Percentiles rank a stretch among this genome's conserved stretches.
phyloP scores from a whole-genome alignment of 2,797 vertebrate species.

The Naso thynnoides region DNA sequence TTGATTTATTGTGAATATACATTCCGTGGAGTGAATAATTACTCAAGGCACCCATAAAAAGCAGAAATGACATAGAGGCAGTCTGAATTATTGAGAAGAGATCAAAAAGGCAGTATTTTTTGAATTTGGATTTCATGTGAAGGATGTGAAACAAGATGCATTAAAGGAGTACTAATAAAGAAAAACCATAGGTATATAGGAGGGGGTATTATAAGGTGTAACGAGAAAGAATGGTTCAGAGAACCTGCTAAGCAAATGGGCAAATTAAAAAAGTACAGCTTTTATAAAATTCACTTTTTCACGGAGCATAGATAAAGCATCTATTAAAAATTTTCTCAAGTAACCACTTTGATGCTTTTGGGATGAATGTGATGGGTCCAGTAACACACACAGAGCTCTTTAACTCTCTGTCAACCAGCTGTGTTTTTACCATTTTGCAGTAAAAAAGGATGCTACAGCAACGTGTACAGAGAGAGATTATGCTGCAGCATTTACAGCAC shows the following conservation, averaged over 20 bases:
- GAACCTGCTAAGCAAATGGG: background rate
- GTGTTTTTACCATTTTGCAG: conserved; percentile 14
- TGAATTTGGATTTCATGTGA: background rate
- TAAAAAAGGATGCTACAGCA: conserved; percentile 23
- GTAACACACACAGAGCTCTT: background rate
- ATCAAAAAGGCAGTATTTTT: background rate
- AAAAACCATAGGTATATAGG: no score
- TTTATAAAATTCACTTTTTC: background rate
- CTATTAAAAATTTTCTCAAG: background rate
- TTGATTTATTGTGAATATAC: background rate
- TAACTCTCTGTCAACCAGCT: background rate
- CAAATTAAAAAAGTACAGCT: background rate
- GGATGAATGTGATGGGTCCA: no score
- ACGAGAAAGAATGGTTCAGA: background rate
- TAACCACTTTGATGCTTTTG: no score
- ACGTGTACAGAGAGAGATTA: background rate
- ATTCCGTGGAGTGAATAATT: background rate
- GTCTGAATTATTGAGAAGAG: no score
- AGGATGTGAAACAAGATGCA: background rate
- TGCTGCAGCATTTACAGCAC: conserved; percentile 22
- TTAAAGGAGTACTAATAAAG: background rate
- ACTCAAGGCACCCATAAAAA: background rate
- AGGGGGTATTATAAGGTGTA: no score
- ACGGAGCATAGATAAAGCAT: background rate
- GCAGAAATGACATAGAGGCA: background rate